These are phyloP conservation scores for Aplodontia rufa DNA, from an alignment of 2,113 vertebrate genomes.

Conservation along the genomic window DNA sequence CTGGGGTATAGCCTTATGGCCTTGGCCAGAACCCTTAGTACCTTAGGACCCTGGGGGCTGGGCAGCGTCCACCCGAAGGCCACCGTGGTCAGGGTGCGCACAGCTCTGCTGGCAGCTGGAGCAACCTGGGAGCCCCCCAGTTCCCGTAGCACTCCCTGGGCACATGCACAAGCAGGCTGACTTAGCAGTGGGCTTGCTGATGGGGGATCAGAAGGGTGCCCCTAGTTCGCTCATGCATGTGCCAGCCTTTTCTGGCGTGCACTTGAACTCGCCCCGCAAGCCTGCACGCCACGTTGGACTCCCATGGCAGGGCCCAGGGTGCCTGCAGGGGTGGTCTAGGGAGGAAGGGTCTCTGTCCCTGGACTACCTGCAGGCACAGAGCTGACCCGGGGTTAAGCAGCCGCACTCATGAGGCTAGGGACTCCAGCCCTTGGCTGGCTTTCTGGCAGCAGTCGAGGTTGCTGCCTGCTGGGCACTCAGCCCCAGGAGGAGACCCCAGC, in stretches of 20 bases:
- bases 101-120: too few species aligned
- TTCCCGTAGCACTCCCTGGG: background rate
- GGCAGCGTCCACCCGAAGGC: too few species aligned
- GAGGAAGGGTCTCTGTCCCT: background rate
- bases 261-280: too few species aligned
- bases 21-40: too few species aligned
- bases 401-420: rapidly evolving
- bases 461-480: rapidly evolving
- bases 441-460: background rate
- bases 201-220: background rate
- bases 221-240: rapidly evolving
- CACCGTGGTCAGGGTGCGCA: too few species aligned
- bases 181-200: background rate
- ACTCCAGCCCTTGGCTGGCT: background rate
- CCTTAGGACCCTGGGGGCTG: too few species aligned
- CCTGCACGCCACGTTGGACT: background rate
- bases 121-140: background rate
- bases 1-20: too few species aligned
- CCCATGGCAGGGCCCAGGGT: rapidly evolving
- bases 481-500: background rate
- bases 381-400: background rate
- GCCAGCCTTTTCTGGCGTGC: too few species aligned
- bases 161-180: rapidly evolving
- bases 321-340: background rate
- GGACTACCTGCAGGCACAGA: rapidly evolving